Evolutionary conservation across 2,113 vertebrate species (phyloP).

Genomic region (Epinephelus cyanopodus): DNA sequence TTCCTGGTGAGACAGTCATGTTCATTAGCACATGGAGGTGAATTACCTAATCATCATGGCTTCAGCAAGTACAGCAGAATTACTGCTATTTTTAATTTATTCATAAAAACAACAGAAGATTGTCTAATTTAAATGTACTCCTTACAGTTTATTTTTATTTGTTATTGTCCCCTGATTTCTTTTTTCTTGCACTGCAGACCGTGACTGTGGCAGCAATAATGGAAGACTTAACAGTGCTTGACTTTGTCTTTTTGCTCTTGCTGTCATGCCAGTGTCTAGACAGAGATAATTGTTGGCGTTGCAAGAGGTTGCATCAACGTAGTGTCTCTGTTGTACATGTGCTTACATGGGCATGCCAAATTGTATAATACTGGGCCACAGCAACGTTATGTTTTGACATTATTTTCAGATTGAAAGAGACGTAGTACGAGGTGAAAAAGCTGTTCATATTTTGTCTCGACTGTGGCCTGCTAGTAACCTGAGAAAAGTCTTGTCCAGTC

Average conservation of each 20-base stretch:
- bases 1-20: background rate
- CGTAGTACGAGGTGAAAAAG: background rate
- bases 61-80: background rate
- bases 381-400: slow-evolving; percentile 1
- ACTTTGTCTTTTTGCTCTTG: slow-evolving; percentile 32
- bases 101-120: background rate
- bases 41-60: background rate
- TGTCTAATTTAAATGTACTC: background rate
- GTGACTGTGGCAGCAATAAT: background rate
- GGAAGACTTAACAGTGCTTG: background rate
- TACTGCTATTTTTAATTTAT: background rate
- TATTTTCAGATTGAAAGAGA: slow-evolving; percentile 5
- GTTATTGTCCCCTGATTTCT: background rate
- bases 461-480: background rate
- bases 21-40: background rate
- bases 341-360: background rate
- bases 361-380: slow-evolving; percentile 3
- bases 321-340: slow-evolving; percentile 12
- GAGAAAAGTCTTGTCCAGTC: background rate
- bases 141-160: background rate
- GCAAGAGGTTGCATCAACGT: slow-evolving; percentile 69
- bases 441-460: background rate
- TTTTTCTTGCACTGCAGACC: background rate
- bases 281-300: slow-evolving; percentile 57
- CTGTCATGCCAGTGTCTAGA: slow-evolving; percentile 46